phyloP scores from a whole-genome alignment of 92 coral and sea anemone genomes.

The Epizoanthus fatuus region DNA sequence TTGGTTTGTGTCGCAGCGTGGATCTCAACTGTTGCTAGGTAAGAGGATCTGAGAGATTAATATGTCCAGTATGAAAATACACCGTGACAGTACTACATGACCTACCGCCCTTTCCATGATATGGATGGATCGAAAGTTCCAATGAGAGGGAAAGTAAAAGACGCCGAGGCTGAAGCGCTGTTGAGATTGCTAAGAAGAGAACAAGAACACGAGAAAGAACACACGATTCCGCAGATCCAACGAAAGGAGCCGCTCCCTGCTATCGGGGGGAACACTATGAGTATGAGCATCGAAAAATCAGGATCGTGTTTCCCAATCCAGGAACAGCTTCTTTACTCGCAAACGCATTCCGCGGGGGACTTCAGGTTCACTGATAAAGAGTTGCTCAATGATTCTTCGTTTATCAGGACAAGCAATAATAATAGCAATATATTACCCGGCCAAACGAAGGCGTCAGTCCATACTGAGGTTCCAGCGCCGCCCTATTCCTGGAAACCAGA shows the following conservation, averaged over 20 bases:
- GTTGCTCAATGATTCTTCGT: constrained; percentile 52
- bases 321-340: constrained; percentile 17
- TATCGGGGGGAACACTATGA: constrained; percentile 59
- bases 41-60: constrained; percentile 46
- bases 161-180: constrained; percentile 96
- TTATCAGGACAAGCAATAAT: constrained; percentile 39
- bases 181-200: constrained; percentile 89
- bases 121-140: constrained; percentile 55
- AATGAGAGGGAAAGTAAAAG: constrained; percentile 95
- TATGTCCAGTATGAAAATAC: constrained; percentile 21
- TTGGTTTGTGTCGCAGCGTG: constrained; percentile 1
- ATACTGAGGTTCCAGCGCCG: constrained; percentile 30
- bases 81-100: not conserved
- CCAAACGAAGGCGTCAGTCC: not conserved
- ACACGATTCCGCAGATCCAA: constrained; percentile 83
- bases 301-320: constrained; percentile 36
- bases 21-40: constrained; percentile 6
- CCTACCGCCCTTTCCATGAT: not conserved
- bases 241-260: constrained; percentile 88
- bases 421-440: not conserved
- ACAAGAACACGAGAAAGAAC: constrained; percentile 74
- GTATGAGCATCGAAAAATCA: not conserved
- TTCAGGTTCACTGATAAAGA: constrained; percentile 21
- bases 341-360: not conserved
- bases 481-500: constrained; percentile 76